Evolutionary conservation across 2,797 vertebrate genomes (phyloP).

Genomic region (Cirrhinus mrigala): DNA sequence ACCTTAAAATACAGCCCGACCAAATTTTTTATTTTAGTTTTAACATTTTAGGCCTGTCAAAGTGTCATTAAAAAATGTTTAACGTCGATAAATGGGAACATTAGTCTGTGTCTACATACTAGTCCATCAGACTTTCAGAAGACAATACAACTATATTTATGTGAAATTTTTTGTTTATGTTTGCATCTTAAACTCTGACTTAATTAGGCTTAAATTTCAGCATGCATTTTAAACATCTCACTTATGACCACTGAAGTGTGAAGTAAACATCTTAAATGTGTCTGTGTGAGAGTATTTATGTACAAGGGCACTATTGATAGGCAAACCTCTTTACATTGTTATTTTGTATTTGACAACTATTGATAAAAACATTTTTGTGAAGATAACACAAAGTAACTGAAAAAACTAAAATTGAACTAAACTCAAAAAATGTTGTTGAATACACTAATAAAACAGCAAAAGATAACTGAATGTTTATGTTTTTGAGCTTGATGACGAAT

Average conservation of each 20-base stretch:
- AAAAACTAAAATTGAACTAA: background rate
- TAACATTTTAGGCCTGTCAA: too few species aligned
- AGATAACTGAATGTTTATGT: background rate
- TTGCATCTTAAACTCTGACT: background rate
- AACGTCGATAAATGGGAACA: too few species aligned
- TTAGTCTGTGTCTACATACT: too few species aligned
- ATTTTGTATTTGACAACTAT: background rate
- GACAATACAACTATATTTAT: too few species aligned
- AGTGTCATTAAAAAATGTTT: too few species aligned
- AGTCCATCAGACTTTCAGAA: too few species aligned
- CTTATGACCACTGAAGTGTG: conserved; percentile 14
- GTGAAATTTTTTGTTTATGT: too few species aligned
- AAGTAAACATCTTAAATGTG: conserved; percentile 21
- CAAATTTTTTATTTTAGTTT: too few species aligned
- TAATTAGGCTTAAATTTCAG: conserved; percentile 23
- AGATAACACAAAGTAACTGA: background rate
- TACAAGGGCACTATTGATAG: background rate
- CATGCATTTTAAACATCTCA: conserved; percentile 1
- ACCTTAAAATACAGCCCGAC: too few species aligned
- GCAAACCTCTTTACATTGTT: background rate
- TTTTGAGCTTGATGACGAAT: background rate
- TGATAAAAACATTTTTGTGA: background rate
- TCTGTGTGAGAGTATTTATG: conserved; percentile 10
- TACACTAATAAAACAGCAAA: background rate
- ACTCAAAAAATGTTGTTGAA: background rate